These are phyloP conservation scores for Melanchra persicariae DNA, from an alignment of 2,888 invertebrate species.

Conservation along the genomic window DNA sequence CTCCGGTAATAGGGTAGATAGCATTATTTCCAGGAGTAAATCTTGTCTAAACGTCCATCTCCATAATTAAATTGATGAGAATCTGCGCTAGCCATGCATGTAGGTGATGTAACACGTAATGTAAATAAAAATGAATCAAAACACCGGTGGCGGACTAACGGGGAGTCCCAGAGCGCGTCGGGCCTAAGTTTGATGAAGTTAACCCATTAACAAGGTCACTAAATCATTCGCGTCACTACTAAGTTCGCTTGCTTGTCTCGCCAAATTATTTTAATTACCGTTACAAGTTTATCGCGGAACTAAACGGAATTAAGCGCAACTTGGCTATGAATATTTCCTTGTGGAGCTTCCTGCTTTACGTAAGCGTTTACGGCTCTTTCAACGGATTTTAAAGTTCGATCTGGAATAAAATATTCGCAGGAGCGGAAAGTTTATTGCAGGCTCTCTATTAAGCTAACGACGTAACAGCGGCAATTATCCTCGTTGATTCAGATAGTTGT, in stretches of 20 bases:
- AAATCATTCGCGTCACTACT: constrained; percentile 84
- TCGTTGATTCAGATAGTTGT: constrained; percentile 85
- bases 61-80: constrained; percentile 33
- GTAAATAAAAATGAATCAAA: constrained; percentile 69
- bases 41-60: constrained; percentile 25
- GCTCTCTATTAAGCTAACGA: constrained; percentile 77
- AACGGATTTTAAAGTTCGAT: constrained; percentile 55
- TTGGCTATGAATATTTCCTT: constrained; percentile 62
- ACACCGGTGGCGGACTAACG: constrained; percentile 72
- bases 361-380: constrained; percentile 45
- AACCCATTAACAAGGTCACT: constrained; percentile 85
- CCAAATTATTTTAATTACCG: constrained; percentile 84
- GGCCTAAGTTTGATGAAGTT: constrained; percentile 84
- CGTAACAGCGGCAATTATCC: constrained; percentile 81
- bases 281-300: constrained; percentile 71
- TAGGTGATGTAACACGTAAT: constrained; percentile 43
- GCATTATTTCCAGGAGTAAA: constrained; percentile 28
- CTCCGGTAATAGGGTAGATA: constrained; percentile 28
- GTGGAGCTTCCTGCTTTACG: constrained; percentile 34
- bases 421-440: constrained; percentile 66
- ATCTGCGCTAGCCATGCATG: constrained; percentile 12
- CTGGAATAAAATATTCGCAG: constrained; percentile 55
- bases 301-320: constrained; percentile 64
- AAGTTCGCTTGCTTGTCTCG: constrained; percentile 78
- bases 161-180: constrained; percentile 71